These are phyloP conservation scores for Gymnopithys bicolor DNA, from an alignment of 2,797 vertebrate genomes.

Conservation along the genomic window DNA sequence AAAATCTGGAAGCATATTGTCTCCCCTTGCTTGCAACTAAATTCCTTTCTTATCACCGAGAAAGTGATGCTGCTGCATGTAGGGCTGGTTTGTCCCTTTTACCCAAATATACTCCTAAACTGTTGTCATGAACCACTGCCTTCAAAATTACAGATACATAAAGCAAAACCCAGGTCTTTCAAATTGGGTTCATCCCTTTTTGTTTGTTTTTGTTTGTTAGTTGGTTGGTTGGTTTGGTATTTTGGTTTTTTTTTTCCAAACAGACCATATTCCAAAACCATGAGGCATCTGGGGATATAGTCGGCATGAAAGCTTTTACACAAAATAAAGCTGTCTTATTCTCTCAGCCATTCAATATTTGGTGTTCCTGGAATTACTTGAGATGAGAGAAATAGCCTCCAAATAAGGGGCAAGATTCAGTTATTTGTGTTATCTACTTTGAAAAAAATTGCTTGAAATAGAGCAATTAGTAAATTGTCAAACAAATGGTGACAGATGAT, in stretches of 20 bases:
- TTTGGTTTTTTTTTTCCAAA: not conserved
- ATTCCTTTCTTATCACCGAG: not conserved
- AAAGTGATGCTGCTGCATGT: not conserved
- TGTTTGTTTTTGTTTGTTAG: not conserved
- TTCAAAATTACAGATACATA: not conserved
- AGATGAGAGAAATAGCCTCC: conserved; percentile 6
- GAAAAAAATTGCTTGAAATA: conserved; percentile 38
- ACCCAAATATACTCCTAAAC: not conserved
- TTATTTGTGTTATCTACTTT: not conserved
- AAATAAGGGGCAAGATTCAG: conserved; percentile 31
- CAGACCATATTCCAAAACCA: not conserved
- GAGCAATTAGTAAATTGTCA: conserved; percentile 24
- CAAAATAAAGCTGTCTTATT: conserved; percentile 48
- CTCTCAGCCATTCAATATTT: not conserved
- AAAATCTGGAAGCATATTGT: not conserved
- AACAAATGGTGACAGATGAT: conserved; percentile 14
- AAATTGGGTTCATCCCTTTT: not conserved
- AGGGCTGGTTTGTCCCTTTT: not conserved
- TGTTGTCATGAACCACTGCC: not conserved
- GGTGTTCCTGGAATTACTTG: not conserved
- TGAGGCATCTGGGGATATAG: not conserved
- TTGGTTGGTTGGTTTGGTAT: not conserved
- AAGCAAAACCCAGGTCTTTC: not conserved
- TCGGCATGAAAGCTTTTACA: not conserved
- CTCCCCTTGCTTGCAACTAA: not conserved